phyloP scores from a whole-genome alignment of 2,113 vertebrate genomes.

The Martes martes region DNA sequence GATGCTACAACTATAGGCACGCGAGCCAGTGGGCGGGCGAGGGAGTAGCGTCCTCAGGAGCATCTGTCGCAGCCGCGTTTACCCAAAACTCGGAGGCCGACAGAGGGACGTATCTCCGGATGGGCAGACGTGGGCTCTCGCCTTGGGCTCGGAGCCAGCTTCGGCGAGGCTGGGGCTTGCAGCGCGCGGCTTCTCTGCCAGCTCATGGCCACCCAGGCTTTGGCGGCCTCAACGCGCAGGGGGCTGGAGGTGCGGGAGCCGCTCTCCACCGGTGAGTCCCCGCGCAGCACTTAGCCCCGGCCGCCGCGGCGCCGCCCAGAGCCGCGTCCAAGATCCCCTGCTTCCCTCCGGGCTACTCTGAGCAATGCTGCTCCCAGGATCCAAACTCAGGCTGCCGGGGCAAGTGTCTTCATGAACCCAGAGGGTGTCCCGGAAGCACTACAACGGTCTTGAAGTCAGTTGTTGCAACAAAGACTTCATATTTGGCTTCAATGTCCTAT shows the following conservation, averaged over 20 bases:
- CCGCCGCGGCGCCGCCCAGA: neutral
- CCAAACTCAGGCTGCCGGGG: conserved; percentile 63
- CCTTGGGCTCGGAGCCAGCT: neutral
- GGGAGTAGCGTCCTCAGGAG: neutral
- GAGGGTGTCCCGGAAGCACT: conserved; percentile 97
- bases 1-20: neutral
- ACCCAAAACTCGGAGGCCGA: neutral
- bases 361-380: conserved; percentile 33
- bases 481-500: conserved; percentile 99
- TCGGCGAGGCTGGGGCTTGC: neutral
- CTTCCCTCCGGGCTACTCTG: conserved; percentile 15
- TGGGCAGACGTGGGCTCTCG: neutral
- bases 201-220: neutral
- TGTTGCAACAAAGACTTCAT: conserved; percentile 99
- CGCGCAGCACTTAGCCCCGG: neutral
- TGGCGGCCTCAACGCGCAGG: conserved; percentile 39
- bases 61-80: neutral
- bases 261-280: conserved; percentile 10
- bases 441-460: conserved; percentile 98
- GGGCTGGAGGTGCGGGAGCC: conserved; percentile 45
- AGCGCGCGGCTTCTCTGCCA: neutral
- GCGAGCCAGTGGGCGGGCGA: neutral
- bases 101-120: neutral
- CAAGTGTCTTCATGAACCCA: conserved; percentile 82
- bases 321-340: conserved; percentile 28